Evolutionary conservation across 2,797 vertebrate genomes (phyloP), one percentile per base, ranked within the genome.

Genomic region (Trichosurus vulpecula): DNA sequence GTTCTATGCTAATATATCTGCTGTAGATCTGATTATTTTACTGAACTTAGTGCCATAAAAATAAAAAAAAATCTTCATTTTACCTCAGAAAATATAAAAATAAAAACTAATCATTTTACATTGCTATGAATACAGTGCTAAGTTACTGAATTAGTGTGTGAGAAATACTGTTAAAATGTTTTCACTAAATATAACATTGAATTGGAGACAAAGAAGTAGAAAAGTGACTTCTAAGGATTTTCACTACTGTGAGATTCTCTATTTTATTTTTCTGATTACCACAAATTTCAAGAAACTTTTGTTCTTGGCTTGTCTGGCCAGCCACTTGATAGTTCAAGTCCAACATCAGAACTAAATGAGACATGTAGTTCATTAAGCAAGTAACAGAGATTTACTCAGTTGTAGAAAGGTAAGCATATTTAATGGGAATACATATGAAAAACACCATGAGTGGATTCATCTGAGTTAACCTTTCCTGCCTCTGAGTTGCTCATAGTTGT

Each of bases 11-110:
- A 74, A 74, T 74, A 74, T 41, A 41, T 19, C 6, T 74, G 66
- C 57, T 87, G 27, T 93, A 74, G 22, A 47, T 53, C 8, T 90
- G 16, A 91, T 97, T 94, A 31, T 95, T 95, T 96, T 94, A 87
- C 53, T 94, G 56, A 94, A 91, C 25, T 47, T 87, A 4, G 30
- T 93, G 90, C 96, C 92, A 57, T 27, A 61, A 90, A 90, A 92
- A 27, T 8, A 89, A 52, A 81, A 92, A 92, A 91, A 31, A 91
- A 4, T n/a, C 93, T 87, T 57, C 41, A 81, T 54, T 27, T 53
- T 81, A 91, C 52, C 6, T 81, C 14, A 54, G 95, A n/a, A 90
- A 22, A 57, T 56, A 56, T 56, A 95, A 55, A 95, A n/a, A 90
- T 16, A 57, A 94, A 56, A 47, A 19, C 29, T 29, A 55, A 52